Evolutionary conservation across 1,140 invertebrate genomes (phyloP), one percentile per base, ranked within the genome.

Genomic region (Trichogramma pretiosum): DNA sequence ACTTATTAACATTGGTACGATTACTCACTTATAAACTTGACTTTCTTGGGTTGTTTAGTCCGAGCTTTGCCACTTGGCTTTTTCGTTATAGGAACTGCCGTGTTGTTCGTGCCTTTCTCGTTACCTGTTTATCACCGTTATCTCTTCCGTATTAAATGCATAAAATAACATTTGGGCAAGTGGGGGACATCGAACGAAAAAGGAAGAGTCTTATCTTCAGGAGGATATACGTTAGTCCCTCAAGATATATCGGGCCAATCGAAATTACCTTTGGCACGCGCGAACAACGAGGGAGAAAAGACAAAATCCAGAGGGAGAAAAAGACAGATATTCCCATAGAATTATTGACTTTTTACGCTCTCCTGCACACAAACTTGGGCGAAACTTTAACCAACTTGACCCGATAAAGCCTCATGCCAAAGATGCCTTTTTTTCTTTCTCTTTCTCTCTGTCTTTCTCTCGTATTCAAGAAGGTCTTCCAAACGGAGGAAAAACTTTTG

Each of bases 11-110:
- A 39, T 40, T n/a, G n/a, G n/a, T n/a, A n/a, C n/a, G n/a, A n/a
- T 36, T 76, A 87, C 85, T 89, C 77, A 89, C 85, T 86, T 70
- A 89, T 86, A 65, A 89, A 88, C 76, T 87, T 87, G 38, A 88
- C 84, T 77, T 87, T 87, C 76, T 87, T 89, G 37, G 84, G 85
- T 62, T 85, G 83, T 69, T 83, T 83, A 53, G 84, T 84, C 65
- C 83, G 78, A 42, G 79, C 78, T 63, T 85, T 81, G 65, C 81
- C 82, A n/a, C n/a, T n/a, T 9, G 64, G 58, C 74, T 88, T 88
- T 74, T 86, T 87, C 61, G 81, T 77, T 28, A 84, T 11, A 28
- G 24, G 24, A 7, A 28, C 24, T n/a, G n/a, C n/a, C n/a, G n/a
- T n/a, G n/a, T n/a, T n/a, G n/a, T n/a, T n/a, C n/a, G n/a, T n/a